These are phyloP conservation scores for Albula glossodonta DNA, from an alignment of 2,113 vertebrate species.

Conservation along the genomic window DNA sequence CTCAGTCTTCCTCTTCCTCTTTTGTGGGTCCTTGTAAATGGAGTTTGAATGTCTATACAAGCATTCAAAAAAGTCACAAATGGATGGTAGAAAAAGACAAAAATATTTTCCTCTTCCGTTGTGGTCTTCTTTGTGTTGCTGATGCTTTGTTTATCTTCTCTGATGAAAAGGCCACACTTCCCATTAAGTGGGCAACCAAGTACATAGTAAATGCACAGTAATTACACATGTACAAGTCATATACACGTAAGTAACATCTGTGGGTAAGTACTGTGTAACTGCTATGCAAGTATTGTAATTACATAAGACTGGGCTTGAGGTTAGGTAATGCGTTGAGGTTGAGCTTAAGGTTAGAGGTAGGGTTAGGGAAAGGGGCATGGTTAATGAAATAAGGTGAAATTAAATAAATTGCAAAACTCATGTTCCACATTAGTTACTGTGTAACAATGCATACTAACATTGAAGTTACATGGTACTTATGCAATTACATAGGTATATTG, in stretches of 20 bases:
- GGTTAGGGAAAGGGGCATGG: constrained; percentile 5
- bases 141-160: constrained; percentile 27
- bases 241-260: constrained; percentile 12
- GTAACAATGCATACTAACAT: constrained; percentile 37
- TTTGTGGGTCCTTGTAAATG: not conserved
- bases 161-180: constrained; percentile 38
- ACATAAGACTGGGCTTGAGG: constrained; percentile 25
- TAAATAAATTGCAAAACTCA: constrained; percentile 34
- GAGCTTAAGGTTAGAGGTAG: constrained; percentile 3
- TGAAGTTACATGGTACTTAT: constrained; percentile 37
- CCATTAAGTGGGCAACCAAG: constrained; percentile 26
- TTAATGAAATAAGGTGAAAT: constrained; percentile 33
- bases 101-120: constrained; percentile 23
- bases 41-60: constrained; percentile 21
- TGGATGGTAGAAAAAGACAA: constrained; percentile 33
- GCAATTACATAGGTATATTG: constrained; percentile 42
- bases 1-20: constrained; percentile 17
- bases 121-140: constrained; percentile 29
- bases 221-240: constrained; percentile 23
- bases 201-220: constrained; percentile 34
- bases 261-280: constrained; percentile 37
- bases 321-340: constrained; percentile 20
- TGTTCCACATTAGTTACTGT: constrained; percentile 41
- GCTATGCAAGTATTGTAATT: constrained; percentile 25
- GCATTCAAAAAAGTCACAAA: constrained; percentile 32